phyloP scores from a whole-genome alignment of 1,140 invertebrate genomes.

The Brachionus asplanchnoidis region DNA sequence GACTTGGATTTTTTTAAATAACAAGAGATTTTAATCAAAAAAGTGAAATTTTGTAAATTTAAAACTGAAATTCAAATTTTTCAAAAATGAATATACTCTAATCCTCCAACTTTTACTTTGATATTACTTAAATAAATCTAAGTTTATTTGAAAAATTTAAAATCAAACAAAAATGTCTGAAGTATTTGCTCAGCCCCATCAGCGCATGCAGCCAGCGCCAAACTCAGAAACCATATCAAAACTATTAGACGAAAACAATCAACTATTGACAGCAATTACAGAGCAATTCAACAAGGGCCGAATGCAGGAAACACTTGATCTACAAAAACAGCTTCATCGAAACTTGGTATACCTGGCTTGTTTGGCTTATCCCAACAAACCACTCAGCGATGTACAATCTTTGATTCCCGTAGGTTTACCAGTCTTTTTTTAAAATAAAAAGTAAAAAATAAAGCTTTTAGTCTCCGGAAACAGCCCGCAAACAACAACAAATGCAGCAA shows the following conservation, averaged over 20 bases:
- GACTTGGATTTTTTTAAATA: too few relatives aligned
- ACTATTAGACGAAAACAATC: constrained; percentile 33
- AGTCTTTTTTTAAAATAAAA: neutral
- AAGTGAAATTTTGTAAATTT: neutral
- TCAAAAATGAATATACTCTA: neutral
- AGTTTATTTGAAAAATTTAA: neutral
- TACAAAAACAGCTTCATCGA: constrained; percentile 36
- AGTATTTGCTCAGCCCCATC: constrained; percentile 35
- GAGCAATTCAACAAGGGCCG: constrained; percentile 31
- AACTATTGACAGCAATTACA: neutral
- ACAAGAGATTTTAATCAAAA: too few relatives aligned
- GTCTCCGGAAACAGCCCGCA: constrained; percentile 29
- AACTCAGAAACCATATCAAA: constrained; percentile 35
- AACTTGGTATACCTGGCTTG: constrained; percentile 36
- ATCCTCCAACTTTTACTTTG: neutral
- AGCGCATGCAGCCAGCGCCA: constrained; percentile 11
- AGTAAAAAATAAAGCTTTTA: neutral
- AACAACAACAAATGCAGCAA: constrained; percentile 17
- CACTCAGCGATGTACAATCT: constrained; percentile 18
- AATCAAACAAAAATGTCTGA: constrained; percentile 30
- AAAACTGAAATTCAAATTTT: neutral
- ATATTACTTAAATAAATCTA: neutral
- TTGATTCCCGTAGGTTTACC: neutral
- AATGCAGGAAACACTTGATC: constrained; percentile 35
- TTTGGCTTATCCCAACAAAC: constrained; percentile 38